Conservation (phyloP, 2,113 vertebrate genomes). For the Aramus guarauna region DNA sequence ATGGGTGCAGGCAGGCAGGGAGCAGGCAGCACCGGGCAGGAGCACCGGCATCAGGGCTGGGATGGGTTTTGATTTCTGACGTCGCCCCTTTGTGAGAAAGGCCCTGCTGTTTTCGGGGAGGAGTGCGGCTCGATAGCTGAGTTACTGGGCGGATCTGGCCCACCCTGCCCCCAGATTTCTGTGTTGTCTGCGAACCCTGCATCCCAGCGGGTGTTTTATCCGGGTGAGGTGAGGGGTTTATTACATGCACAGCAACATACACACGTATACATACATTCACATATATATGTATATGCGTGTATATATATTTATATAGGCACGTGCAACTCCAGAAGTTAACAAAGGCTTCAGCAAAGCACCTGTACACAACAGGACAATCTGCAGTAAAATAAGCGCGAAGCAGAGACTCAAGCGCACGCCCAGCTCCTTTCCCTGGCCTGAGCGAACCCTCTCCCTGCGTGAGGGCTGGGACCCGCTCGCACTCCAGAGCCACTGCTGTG, state of each 20-base stretch:
- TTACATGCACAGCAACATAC: neutral
- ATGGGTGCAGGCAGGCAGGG: neutral
- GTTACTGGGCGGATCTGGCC: neutral
- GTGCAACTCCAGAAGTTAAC: neutral
- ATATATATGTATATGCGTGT: accelerated
- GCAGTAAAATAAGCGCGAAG: neutral
- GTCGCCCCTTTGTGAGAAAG: neutral
- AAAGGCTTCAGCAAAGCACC: neutral
- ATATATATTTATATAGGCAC: neutral
- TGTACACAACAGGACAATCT: neutral
- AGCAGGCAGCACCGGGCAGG: neutral
- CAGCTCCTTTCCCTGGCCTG: neutral
- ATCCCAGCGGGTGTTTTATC: accelerated
- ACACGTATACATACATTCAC: neutral
- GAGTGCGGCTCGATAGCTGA: accelerated
- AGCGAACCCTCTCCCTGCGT: neutral
- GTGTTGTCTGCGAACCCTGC: neutral
- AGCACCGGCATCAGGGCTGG: neutral
- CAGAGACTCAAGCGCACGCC: accelerated
- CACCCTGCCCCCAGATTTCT: neutral
- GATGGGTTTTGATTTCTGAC: neutral
- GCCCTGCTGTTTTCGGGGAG: accelerated
- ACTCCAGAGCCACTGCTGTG: neutral
- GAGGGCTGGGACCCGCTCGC: accelerated
- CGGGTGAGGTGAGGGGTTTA: neutral